Evolutionary conservation across 2,888 invertebrate species (phyloP).

Genomic region (Coremacera marginata): DNA sequence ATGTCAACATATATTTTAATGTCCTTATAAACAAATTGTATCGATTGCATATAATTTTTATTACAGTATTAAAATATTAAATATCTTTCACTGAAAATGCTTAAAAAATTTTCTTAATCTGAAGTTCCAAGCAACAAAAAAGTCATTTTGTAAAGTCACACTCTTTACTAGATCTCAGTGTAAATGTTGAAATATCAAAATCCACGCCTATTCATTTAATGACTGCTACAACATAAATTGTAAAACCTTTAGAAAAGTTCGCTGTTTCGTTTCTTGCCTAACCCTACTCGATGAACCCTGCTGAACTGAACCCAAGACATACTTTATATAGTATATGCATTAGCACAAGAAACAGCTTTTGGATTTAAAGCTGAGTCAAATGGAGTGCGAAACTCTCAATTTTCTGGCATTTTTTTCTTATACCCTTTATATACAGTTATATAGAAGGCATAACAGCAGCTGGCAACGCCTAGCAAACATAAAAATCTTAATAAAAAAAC

Average conservation of each 20-base stretch:
- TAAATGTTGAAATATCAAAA: no score
- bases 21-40: no score
- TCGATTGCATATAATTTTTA: no score
- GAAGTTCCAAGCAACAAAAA: no score
- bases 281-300: neutral
- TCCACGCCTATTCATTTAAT: no score
- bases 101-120: no score
- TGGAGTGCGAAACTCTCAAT: conserved; percentile 32
- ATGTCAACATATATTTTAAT: no score
- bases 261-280: neutral
- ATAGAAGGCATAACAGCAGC: neutral
- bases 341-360: neutral
- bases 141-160: no score
- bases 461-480: conserved; percentile 23
- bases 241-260: neutral
- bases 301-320: neutral
- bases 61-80: no score
- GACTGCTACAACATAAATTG: neutral
- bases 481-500: conserved; percentile 14
- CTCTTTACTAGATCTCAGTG: no score
- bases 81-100: no score
- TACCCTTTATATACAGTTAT: no score
- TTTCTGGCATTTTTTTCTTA: neutral
- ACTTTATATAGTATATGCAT: neutral
- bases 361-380: conserved; percentile 10